Evolutionary conservation across 2,797 vertebrate genomes (phyloP), one percentile per base, ranked within the genome.

Genomic region (Aldrovandia affinis): DNA sequence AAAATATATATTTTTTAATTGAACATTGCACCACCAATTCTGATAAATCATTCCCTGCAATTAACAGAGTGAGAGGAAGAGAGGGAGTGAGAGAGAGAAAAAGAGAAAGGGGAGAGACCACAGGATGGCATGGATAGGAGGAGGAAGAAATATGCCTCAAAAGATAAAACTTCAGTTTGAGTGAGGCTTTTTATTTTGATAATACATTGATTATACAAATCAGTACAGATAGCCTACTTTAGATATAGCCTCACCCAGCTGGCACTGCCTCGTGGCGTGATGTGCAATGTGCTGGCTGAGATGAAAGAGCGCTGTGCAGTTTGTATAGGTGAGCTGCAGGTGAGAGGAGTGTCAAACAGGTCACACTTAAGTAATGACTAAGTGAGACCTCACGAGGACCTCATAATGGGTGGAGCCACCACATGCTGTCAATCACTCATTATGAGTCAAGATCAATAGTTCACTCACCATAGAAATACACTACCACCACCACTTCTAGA

Each of bases 271-370:
- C 36, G 78, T 44, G 36, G 83, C 6, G 44, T 36, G 33, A 57
- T 20, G 54, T 57, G n/a, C 36, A 73, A 42, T 18, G 33, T 0
- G 20, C 77, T n/a, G 36, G 39, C 57, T 3, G 57, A 25, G 78
- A 84, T 84, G 39, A 84, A 70, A 80, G 42, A 22, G 78, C 14
- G 42, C 50, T 52, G 50, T 52, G 50, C 50, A 4, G 50, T 52
- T 52, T 52, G 50, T 12, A 52, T 22, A 25, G 57, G 57, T 25
- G 57, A 59, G 12, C 18, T 54, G 78, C 78, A 80, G 50, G 52
- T 55, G 50, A 54, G 78, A 28, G 50, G 1, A 44, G 39, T 9
- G 39, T 20, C 4, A 33, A 30, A 30, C n/a, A 14, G 25, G 1
- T 14, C 30, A 9, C 2, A 36, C 25, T 15, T 70, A 70, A 70